Evolutionary conservation across 2,888 invertebrate genomes (phyloP), one percentile per base, ranked within the genome.

Genomic region (Chorisops tibialis): DNA sequence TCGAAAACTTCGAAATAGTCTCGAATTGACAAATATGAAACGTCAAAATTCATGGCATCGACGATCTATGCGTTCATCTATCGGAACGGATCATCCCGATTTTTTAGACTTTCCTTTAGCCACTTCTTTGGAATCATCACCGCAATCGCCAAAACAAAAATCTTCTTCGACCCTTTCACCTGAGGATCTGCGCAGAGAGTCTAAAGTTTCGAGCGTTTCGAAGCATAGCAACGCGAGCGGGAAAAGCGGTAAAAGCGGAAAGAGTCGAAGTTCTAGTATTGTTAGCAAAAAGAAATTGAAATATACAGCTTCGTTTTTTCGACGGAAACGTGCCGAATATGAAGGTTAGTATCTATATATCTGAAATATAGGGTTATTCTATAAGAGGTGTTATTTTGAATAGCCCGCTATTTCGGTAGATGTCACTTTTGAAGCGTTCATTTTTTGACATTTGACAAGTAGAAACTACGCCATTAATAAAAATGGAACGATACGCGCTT

Each of bases 231-330:
- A 60, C 30, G 67, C 60, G 14, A 70, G 70, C 24, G 41, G 19
- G 19, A 51, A 51, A 38, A 50, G 50, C 19, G 51, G 54, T 12
- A 54, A 41, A 41, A 56, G 56, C 43, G 56, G 56, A 18, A 56
- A 56, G 19, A 72, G 73, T 67, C 71, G 70, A 6, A 69, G 61
- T 14, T 72, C 72, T 18, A 64, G 61, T 43, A 22, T 64, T 1
- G 68, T 67, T 1, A 59, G 73, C 30, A 72, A 71, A 24, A 1
- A 68, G 69, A 73, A 73, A 2, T 60, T 75, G 5, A 73, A 70
- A n/a, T 73, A 76, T 62, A 75, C 76, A 18, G 70, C 75, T 48
- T 76, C 76, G 3, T 75, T 76, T 65, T 65, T 76, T 61, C 71
- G 75, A 37, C 68, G 69, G 30, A 76, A 76, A 65, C 72, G 75